Evolutionary conservation across 2,888 invertebrate species (phyloP).

Genomic region (Erebia epiphron): DNA sequence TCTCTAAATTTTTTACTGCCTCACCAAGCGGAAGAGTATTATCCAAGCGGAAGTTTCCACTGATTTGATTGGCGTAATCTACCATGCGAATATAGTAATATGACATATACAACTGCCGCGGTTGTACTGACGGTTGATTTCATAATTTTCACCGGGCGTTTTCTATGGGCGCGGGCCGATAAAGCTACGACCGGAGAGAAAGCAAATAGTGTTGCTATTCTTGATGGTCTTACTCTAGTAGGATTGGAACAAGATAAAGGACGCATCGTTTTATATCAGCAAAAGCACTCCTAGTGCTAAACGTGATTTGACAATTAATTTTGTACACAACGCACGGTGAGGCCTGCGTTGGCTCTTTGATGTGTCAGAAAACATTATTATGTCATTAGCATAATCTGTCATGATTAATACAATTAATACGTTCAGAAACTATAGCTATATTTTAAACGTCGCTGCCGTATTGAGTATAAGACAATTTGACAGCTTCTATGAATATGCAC

Average conservation of each 20-base stretch:
- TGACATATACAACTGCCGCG: constrained; percentile 38
- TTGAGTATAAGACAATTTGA: constrained; percentile 1
- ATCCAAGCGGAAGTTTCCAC: background rate
- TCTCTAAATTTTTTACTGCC: background rate
- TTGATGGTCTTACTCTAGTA: constrained; percentile 60
- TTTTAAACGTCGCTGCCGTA: background rate
- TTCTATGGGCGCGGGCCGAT: constrained; percentile 66
- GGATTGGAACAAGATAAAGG: constrained; percentile 47
- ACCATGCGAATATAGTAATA: constrained; percentile 16
- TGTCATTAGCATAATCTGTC: constrained; percentile 2
- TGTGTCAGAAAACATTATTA: background rate
- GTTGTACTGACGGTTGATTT: constrained; percentile 51
- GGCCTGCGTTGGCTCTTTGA: background rate
- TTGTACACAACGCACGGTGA: background rate
- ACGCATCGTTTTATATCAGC: constrained; percentile 17
- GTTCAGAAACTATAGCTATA: too few species aligned
- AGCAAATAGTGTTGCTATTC: constrained; percentile 72
- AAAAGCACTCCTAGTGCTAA: too few species aligned
- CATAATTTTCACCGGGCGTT: constrained; percentile 70
- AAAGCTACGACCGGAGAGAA: constrained; percentile 67
- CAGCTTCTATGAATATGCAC: constrained; percentile 6
- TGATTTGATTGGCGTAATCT: constrained; percentile 6
- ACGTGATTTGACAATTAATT: too few species aligned
- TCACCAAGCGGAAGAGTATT: background rate
- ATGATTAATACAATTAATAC: background rate